Evolutionary conservation across 2,888 invertebrate species (phyloP).

Genomic region (Caenorhabditis panamensis): DNA sequence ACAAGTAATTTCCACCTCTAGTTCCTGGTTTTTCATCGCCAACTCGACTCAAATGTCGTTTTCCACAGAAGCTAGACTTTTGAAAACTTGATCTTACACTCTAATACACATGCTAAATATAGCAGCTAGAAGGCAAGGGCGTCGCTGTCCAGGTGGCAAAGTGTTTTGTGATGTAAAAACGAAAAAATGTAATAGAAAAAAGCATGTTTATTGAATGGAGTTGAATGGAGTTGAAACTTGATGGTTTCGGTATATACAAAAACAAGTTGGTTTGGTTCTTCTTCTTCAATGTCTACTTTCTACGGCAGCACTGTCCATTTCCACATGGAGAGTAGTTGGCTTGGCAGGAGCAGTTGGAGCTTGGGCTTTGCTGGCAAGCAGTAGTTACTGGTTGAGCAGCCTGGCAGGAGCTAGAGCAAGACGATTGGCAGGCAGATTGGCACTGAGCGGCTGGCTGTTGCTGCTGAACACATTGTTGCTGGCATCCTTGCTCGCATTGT

Average conservation of each 20-base stretch:
- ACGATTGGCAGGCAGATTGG: constrained; percentile 58
- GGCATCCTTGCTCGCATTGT: constrained; percentile 55
- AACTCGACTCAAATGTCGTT: too few species aligned
- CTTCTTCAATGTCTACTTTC: constrained; percentile 18
- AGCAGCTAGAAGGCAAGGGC: too few species aligned
- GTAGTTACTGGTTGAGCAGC: constrained; percentile 59
- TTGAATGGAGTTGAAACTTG: not conserved
- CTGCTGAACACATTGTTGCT: constrained; percentile 64
- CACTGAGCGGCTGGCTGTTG: constrained; percentile 48
- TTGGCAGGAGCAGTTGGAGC: constrained; percentile 41
- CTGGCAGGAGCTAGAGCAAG: constrained; percentile 57
- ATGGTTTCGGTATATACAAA: constrained; percentile 38
- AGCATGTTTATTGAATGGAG: constrained; percentile 1
- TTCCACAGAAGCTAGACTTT: too few species aligned
- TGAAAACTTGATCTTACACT: too few species aligned
- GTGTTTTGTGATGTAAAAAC: too few species aligned
- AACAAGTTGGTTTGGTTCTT: not conserved
- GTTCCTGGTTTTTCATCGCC: too few species aligned
- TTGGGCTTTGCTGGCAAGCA: constrained; percentile 56
- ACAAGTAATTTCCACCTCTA: too few species aligned
- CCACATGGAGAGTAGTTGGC: constrained; percentile 46
- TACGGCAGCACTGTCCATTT: constrained; percentile 49
- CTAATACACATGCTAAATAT: too few species aligned
- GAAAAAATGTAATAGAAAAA: too few species aligned
- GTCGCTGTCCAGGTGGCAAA: too few species aligned